Conservation (phyloP, 2,113 vertebrate genomes). For the Oreocharis arfaki region DNA sequence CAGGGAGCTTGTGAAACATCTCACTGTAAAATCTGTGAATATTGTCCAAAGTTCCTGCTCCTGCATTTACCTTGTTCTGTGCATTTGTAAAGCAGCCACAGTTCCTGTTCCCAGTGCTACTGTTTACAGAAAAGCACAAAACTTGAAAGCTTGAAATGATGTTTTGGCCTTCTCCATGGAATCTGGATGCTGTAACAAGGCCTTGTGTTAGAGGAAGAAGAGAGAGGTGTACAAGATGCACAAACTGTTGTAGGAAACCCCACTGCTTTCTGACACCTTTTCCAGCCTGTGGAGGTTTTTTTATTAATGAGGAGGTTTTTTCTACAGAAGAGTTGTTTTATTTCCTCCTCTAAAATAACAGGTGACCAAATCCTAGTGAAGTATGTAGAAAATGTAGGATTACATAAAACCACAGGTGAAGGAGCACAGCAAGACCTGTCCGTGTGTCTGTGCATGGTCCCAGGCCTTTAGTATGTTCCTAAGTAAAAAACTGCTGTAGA, state of each 20-base stretch:
- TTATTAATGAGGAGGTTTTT: neutral
- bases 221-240: neutral
- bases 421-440: neutral
- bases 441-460: accelerated
- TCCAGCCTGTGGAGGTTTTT: neutral
- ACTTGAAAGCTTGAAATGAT: neutral
- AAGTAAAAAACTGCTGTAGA: neutral
- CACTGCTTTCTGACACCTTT: neutral
- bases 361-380: neutral
- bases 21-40: neutral
- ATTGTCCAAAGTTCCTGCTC: neutral
- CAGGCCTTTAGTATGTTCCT: neutral
- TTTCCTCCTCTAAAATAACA: neutral
- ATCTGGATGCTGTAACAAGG: accelerated
- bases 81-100: neutral
- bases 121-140: neutral
- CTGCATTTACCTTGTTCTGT: neutral
- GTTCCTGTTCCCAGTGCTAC: neutral
- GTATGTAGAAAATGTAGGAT: neutral
- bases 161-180: neutral
- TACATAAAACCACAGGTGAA: neutral
- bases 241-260: neutral
- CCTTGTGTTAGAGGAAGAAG: neutral
- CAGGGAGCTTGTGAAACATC: neutral
- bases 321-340: neutral